phyloP scores from a whole-genome alignment of 1,140 invertebrate species.

The Thaumatotibia leucotreta region DNA sequence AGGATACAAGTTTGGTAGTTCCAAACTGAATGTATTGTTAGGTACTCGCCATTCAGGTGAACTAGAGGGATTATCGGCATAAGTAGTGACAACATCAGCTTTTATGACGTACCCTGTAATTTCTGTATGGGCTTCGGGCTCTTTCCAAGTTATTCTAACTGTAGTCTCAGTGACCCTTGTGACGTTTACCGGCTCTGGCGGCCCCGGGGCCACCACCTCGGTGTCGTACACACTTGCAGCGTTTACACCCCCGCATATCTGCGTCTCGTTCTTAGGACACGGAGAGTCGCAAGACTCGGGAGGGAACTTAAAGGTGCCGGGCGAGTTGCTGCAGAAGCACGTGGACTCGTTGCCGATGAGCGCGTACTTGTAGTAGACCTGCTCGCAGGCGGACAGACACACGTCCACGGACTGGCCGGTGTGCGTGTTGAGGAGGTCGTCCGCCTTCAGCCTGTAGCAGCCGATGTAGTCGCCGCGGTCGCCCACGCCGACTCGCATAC shows the following conservation, averaged over 20 bases:
- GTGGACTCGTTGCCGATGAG: slow-evolving; percentile 65
- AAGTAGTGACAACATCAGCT: slow-evolving; percentile 69
- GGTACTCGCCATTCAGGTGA: slow-evolving; percentile 72
- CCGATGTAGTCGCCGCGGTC: slow-evolving; percentile 65
- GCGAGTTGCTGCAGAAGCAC: slow-evolving; percentile 63
- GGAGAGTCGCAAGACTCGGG: slow-evolving; percentile 60
- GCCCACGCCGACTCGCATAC: slow-evolving; percentile 17
- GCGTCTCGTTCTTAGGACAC: slow-evolving; percentile 74
- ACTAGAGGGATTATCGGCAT: slow-evolving; percentile 48
- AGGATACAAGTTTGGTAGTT: slow-evolving; percentile 81
- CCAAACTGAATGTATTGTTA: slow-evolving; percentile 65
- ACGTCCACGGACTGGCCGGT: slow-evolving; percentile 65
- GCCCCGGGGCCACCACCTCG: slow-evolving; percentile 61
- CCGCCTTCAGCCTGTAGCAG: slow-evolving; percentile 47
- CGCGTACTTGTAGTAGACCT: slow-evolving; percentile 67
- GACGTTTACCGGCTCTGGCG: slow-evolving; percentile 65
- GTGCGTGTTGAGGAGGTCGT: slow-evolving; percentile 59
- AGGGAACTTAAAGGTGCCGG: slow-evolving; percentile 47
- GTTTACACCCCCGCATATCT: slow-evolving; percentile 74
- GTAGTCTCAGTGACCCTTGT: slow-evolving; percentile 75
- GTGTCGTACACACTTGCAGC: slow-evolving; percentile 77
- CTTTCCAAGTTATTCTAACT: slow-evolving; percentile 67
- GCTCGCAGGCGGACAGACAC: slow-evolving; percentile 64
- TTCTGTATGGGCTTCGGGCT: slow-evolving; percentile 55
- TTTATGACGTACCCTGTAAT: slow-evolving; percentile 72